These are phyloP conservation scores for Parazoanthus swiftii DNA, from an alignment of 92 coral and sea anemone genomes.

Conservation along the genomic window DNA sequence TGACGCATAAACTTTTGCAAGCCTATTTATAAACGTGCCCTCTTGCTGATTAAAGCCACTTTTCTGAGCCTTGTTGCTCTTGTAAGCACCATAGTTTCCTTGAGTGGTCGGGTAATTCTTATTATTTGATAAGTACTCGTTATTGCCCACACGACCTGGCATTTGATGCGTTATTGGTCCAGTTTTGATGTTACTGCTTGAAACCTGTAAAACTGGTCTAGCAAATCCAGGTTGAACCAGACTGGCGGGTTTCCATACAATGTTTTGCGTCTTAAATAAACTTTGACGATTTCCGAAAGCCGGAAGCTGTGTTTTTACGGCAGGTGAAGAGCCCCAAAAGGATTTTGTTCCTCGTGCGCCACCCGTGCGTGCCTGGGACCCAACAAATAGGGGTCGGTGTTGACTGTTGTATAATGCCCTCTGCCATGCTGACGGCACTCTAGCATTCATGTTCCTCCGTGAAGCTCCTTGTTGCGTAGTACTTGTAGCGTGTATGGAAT, in stretches of 20 bases:
- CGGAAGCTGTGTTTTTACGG: background rate
- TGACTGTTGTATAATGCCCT: background rate
- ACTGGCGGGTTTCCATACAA: background rate
- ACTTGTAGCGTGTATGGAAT: background rate
- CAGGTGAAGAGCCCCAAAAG: conserved; percentile 27
- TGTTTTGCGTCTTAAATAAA: background rate
- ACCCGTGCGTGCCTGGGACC: conserved; percentile 1
- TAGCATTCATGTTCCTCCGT: conserved; percentile 2
- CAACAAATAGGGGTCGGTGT: background rate
- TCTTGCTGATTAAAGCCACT: background rate
- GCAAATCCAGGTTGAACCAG: background rate
- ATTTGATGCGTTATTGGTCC: conserved; percentile 7
- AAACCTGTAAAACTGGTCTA: background rate
- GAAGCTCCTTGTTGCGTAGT: background rate
- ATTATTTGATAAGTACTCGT: background rate
- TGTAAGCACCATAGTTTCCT: background rate
- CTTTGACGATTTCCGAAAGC: background rate
- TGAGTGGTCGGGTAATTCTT: background rate
- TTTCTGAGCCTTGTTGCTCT: background rate
- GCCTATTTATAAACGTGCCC: background rate
- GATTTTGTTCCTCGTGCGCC: background rate
- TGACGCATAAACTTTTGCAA: background rate
- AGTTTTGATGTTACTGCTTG: background rate
- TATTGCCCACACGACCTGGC: background rate
- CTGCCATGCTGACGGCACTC: background rate